These are phyloP conservation scores for Xenopus petersii DNA, from an alignment of 2,797 vertebrate species.

Conservation along the genomic window DNA sequence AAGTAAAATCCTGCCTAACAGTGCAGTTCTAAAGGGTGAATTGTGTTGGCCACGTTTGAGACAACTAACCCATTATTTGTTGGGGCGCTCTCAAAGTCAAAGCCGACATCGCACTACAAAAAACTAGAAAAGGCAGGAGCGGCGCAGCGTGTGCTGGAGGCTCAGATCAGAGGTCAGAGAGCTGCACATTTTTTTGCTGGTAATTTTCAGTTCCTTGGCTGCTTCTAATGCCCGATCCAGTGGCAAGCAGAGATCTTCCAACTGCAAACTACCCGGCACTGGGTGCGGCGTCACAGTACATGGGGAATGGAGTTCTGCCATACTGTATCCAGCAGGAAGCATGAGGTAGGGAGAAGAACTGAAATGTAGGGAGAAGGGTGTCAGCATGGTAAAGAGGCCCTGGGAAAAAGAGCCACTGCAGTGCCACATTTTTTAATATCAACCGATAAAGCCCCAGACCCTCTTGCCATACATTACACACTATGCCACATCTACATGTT, in stretches of 20 bases:
- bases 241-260: constrained; percentile 61
- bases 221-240: constrained; percentile 72
- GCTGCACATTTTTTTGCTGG: constrained; percentile 70
- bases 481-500: too few species aligned
- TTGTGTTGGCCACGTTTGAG: too few species aligned
- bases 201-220: constrained; percentile 65
- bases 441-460: too few species aligned
- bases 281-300: constrained; percentile 33
- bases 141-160: constrained; percentile 55
- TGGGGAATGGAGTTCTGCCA: constrained; percentile 2
- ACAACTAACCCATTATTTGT: too few species aligned
- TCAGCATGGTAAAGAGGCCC: too few species aligned
- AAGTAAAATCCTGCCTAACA: too few species aligned
- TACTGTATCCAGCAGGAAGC: accelerated
- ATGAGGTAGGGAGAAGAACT: constrained; percentile 43
- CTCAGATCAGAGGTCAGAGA: constrained; percentile 68
- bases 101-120: background rate
- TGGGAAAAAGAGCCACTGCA: too few species aligned
- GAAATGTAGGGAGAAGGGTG: constrained; percentile 25
- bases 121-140: constrained; percentile 70
- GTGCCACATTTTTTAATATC: too few species aligned
- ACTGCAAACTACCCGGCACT: constrained; percentile 41
- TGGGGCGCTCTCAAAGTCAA: background rate
- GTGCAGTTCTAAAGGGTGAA: too few species aligned
- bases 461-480: too few species aligned